Evolutionary conservation across 2,797 vertebrate species (phyloP).

Genomic region (Silurus lanzhouensis): DNA sequence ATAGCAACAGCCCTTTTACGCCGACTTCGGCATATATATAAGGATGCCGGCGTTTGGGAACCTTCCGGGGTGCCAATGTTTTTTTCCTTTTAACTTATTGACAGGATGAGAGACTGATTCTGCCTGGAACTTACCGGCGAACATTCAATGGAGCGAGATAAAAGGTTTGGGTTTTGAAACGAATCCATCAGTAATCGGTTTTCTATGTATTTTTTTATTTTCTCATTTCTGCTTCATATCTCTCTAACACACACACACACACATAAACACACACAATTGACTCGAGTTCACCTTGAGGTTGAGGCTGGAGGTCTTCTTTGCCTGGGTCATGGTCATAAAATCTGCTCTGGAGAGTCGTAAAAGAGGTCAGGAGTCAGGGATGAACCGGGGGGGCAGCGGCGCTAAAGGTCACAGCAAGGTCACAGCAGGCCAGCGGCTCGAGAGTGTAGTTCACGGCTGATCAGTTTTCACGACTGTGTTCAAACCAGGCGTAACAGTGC

Average conservation of each 20-base stretch:
- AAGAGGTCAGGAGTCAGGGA: constrained; percentile 33
- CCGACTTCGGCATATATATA: no score
- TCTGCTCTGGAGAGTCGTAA: constrained; percentile 35
- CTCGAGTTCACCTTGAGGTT: constrained; percentile 40
- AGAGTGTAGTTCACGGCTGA: background rate
- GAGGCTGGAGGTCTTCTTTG: constrained; percentile 32
- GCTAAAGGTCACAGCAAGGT: constrained; percentile 32
- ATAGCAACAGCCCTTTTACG: no score
- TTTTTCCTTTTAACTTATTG: no score
- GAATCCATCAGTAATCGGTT: no score
- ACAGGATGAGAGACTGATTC: no score
- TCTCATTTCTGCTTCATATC: no score
- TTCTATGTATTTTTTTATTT: no score
- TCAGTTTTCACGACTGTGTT: background rate
- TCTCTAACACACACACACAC: background rate
- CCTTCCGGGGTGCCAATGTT: no score
- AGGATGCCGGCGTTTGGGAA: no score
- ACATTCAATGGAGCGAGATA: no score
- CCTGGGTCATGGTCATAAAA: constrained; percentile 55
- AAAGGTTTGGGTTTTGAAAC: no score
- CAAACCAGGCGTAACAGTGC: background rate
- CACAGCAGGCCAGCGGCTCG: background rate
- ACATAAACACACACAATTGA: constrained; percentile 7
- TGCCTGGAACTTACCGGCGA: no score
- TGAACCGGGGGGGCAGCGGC: background rate